Conservation (phyloP, 2,113 vertebrate species). For the Oreochromis aureus region DNA sequence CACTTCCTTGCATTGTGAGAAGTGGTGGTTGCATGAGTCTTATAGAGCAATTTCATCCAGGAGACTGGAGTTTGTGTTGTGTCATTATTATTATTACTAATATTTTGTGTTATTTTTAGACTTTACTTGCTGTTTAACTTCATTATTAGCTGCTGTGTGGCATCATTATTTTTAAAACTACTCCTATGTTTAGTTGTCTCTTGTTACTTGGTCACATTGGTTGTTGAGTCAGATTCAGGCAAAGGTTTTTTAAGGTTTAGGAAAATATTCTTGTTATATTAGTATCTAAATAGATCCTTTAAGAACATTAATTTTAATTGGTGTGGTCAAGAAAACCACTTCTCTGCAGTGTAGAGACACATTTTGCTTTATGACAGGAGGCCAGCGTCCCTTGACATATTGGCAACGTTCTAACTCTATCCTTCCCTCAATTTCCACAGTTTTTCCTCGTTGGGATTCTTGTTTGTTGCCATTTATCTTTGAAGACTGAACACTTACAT, state of each 20-base stretch:
- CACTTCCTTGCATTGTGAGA: neutral
- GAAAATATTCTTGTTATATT: neutral
- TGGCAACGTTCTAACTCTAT: neutral
- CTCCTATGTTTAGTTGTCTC: neutral
- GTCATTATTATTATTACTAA: neutral
- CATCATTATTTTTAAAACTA: neutral
- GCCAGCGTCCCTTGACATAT: neutral
- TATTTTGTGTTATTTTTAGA: neutral
- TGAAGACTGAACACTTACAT: neutral
- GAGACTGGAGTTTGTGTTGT: neutral
- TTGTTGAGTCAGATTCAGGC: neutral
- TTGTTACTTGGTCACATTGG: neutral
- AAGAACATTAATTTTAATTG: neutral
- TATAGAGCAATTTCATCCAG: neutral
- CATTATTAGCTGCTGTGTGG: neutral
- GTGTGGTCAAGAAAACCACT: neutral
- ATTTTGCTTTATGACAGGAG: neutral
- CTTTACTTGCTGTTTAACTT: neutral
- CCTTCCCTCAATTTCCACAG: neutral
- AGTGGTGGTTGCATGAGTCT: neutral
- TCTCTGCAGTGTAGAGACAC: neutral
- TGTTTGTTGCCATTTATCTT: conserved; percentile 6
- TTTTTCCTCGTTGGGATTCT: neutral
- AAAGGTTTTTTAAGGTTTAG: neutral
- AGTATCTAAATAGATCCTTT: neutral